Evolutionary conservation across 2,113 vertebrate species (phyloP), one percentile per base, ranked within the genome.

Genomic region (Alexandromys fortis): DNA sequence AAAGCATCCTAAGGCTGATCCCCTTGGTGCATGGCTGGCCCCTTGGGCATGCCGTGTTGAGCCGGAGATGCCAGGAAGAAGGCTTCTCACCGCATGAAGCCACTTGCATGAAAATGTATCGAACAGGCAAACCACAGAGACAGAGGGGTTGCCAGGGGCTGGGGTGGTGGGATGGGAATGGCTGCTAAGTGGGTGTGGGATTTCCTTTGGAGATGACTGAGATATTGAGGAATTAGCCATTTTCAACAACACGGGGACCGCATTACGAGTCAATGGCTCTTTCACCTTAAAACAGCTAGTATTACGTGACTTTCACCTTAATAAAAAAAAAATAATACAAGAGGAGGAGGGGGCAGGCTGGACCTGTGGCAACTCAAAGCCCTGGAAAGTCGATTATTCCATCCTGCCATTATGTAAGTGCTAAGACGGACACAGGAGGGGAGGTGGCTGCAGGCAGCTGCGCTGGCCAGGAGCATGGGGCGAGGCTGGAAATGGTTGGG

Each of bases 381-480:
- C 89, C 96, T 89, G 91, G 95, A 95, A 95, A 98, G 97, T 85
- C 52, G 45, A 85, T 97, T 92, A 70, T 79, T 94, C 94, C 61
- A 87, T 92, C 47, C 94, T 76, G 7, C 55, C 78, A 58, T 92
- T 89, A 42, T 96, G 92, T 90, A 94, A 97, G 96, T 68, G 7
- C 0, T 70, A 14, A 93, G 94, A 91, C 94, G 38, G 97, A 96
- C 47, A 92, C 93, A 75, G 96, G 63, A 97, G 96, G 94, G 94
- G 89, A 72, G 83, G 76, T 78, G 96, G 96, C 90, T 45, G 75
- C 97, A 93, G 96, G 97, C 98, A 98, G 98, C 98, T 97, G 96
- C 79, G 68, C 92, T 97, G 98, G 97, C 98, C 97, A 52, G 97
- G 95, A 94, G 16, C 75, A 65, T 97, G 94, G 98, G 98, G 97